Percentiles rank a stretch among this genome's conserved stretches.
Conservation (phyloP, 2,113 vertebrate genomes). For the Chauna torquata region DNA sequence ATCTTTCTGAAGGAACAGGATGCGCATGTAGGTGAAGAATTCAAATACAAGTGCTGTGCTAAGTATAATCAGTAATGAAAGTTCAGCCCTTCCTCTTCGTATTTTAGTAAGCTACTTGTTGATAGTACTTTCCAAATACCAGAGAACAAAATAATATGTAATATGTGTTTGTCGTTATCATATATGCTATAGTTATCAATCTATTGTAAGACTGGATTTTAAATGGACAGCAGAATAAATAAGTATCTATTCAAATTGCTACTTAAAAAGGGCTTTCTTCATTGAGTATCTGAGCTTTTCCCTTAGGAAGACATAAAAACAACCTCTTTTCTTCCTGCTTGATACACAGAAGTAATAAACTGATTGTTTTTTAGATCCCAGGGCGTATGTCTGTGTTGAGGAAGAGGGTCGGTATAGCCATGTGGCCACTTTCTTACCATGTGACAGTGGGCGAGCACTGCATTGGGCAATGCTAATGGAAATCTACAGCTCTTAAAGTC, state of each 20-base stretch:
- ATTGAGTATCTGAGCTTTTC: neutral
- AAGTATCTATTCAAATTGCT: neutral
- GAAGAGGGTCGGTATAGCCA: neutral
- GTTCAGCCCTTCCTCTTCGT: constrained; percentile 57
- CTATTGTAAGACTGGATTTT: neutral
- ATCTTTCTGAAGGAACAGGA: constrained; percentile 34
- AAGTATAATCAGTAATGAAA: constrained; percentile 57
- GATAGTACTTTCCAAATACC: constrained; percentile 23
- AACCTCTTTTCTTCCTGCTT: neutral
- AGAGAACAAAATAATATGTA: neutral
- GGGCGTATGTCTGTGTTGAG: neutral
- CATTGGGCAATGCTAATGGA: neutral
- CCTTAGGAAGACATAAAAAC: neutral
- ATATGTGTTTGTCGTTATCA: neutral
- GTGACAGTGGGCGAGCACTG: neutral
- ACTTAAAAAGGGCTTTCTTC: neutral
- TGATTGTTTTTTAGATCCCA: neutral
- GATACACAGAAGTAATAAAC: neutral
- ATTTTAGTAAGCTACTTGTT: constrained; percentile 26
- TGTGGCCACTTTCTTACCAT: neutral
- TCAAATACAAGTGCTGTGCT: constrained; percentile 35
- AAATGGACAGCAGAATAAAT: neutral
- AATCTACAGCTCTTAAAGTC: neutral
- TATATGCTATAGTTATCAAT: neutral
- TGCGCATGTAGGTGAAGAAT: constrained; percentile 33